Evolutionary conservation across 92 coral and sea anemone genomes (phyloP).

Genomic region (Phenganax subtilis): DNA sequence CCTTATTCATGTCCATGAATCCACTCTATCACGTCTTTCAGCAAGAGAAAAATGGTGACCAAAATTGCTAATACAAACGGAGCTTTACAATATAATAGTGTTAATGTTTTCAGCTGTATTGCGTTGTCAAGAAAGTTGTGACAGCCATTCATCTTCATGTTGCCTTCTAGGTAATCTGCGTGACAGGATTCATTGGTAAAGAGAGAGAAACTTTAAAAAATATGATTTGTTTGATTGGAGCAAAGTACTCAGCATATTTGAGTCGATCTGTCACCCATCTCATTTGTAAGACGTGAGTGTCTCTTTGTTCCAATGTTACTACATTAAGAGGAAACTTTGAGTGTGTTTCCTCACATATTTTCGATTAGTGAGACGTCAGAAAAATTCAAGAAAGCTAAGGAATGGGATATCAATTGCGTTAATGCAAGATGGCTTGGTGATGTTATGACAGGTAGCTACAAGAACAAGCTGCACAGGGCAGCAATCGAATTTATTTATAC

Average conservation of each 20-base stretch:
- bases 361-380: constrained; percentile 58
- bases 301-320: not conserved
- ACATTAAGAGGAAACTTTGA: not conserved
- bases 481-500: not conserved
- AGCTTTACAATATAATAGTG: no score
- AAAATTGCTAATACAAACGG: no score
- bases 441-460: constrained; percentile 56
- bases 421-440: constrained; percentile 90
- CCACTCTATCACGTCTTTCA: no score
- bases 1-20: no score
- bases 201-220: constrained; percentile 67
- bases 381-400: constrained; percentile 76
- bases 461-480: no score
- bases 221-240: constrained; percentile 79
- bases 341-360: not conserved
- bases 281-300: constrained; percentile 67
- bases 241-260: constrained; percentile 74
- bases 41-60: no score
- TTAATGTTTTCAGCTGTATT: no score
- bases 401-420: constrained; percentile 89
- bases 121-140: no score
- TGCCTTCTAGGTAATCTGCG: constrained; percentile 62
- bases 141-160: not conserved
- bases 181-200: constrained; percentile 72
- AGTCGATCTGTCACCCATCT: constrained; percentile 76